A percentile compares a stretch with the other conserved stretches of the same genome.
Conservation (phyloP, 2,113 vertebrate species). For the Ochotona princeps region DNA sequence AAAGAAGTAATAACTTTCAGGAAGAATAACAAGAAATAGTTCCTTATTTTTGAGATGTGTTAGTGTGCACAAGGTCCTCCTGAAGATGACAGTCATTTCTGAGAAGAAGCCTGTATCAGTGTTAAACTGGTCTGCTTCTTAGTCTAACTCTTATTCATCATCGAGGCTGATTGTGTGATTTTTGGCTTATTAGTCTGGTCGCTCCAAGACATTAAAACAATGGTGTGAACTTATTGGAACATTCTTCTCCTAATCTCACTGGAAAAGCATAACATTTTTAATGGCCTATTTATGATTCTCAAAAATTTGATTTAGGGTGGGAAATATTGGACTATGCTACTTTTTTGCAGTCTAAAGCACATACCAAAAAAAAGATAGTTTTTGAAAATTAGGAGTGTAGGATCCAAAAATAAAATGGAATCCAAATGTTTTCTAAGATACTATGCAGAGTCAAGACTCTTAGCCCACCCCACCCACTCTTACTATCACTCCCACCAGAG, state of each 20-base stretch:
- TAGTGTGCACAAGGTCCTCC: not conserved
- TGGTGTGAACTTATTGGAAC: slow-evolving; percentile 78
- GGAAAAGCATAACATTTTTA: slow-evolving; percentile 77
- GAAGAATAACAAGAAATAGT: slow-evolving; percentile 7
- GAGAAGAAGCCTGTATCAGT: slow-evolving; percentile 12
- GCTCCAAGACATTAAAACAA: slow-evolving; percentile 71
- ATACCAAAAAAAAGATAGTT: slow-evolving; percentile 76
- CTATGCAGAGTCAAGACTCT: slow-evolving; percentile 37
- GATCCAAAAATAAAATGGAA: slow-evolving; percentile 76
- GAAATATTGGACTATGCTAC: slow-evolving; percentile 73
- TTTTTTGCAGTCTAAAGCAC: slow-evolving; percentile 76
- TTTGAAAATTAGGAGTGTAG: slow-evolving; percentile 67
- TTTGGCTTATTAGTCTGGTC: slow-evolving; percentile 70
- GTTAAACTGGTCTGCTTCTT: slow-evolving; percentile 58
- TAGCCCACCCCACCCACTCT: not conserved
- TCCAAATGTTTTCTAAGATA: slow-evolving; percentile 74
- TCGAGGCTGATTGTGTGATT: slow-evolving; percentile 67
- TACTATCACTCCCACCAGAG: not conserved
- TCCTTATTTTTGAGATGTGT: slow-evolving; percentile 11
- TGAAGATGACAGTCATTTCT: slow-evolving; percentile 55
- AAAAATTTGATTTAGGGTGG: slow-evolving; percentile 80
- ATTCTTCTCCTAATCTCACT: slow-evolving; percentile 73
- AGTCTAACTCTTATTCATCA: slow-evolving; percentile 49
- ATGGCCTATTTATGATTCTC: slow-evolving; percentile 75
- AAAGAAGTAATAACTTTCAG: slow-evolving; percentile 13